phyloP scores from a whole-genome alignment of 2,888 invertebrate genomes.

The Antheraea assamensis region DNA sequence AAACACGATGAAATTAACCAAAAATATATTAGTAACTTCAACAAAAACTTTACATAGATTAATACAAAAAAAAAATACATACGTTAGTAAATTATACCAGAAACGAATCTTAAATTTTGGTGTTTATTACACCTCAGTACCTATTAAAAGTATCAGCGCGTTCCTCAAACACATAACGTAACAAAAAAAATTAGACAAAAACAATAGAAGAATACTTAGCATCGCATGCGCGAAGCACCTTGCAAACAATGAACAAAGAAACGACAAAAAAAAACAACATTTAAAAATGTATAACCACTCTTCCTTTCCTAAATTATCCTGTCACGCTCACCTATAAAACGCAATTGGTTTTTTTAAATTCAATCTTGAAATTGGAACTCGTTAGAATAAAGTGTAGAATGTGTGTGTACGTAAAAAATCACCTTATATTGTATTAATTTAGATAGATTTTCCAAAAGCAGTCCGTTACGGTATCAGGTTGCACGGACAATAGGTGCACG shows the following conservation, averaged over 20 bases:
- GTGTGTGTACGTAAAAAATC: conserved; percentile 24
- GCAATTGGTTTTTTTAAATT: conserved; percentile 76
- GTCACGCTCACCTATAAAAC: conserved; percentile 81
- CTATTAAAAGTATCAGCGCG: conserved; percentile 56
- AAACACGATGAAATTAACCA: background rate
- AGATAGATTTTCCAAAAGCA: conserved; percentile 32
- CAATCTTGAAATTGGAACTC: conserved; percentile 66
- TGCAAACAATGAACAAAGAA: conserved; percentile 38
- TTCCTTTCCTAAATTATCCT: conserved; percentile 80
- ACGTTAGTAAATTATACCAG: conserved; percentile 59
- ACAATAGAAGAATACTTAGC: conserved; percentile 46
- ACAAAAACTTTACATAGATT: conserved; percentile 15
- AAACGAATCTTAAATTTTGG: conserved; percentile 56
- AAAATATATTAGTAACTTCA: conserved; percentile 10
- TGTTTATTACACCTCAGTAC: conserved; percentile 55
- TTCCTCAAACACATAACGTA: conserved; percentile 55
- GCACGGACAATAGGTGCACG: conserved; percentile 76
- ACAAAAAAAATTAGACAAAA: conserved; percentile 58
- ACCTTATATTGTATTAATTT: conserved; percentile 25
- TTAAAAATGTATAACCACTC: conserved; percentile 42
- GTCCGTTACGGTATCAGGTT: conserved; percentile 64
- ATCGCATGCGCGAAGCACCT: conserved; percentile 55
- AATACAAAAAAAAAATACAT: conserved; percentile 43
- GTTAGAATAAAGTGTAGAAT: conserved; percentile 57
- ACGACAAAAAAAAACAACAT: conserved; percentile 44